Conservation (phyloP, 2,888 invertebrate species). For the Aquatica leii region DNA sequence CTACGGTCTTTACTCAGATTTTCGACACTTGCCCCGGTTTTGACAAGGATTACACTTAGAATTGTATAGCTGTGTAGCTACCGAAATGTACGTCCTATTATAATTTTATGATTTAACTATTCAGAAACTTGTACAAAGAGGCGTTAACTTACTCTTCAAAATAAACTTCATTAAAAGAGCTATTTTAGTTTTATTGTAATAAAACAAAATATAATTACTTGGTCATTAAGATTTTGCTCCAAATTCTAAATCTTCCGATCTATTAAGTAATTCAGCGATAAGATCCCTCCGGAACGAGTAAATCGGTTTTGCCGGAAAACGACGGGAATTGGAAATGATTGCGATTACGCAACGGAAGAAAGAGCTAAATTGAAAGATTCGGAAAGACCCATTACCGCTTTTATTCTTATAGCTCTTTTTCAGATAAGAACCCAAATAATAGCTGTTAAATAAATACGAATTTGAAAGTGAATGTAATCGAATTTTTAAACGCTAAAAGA, state of each 20-base stretch:
- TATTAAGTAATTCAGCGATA: slow-evolving; percentile 50
- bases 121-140: slow-evolving; percentile 6
- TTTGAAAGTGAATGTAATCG: slow-evolving; percentile 18
- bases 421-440: slow-evolving; percentile 32
- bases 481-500: not conserved
- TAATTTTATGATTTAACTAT: slow-evolving; percentile 15
- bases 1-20: slow-evolving; percentile 49
- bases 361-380: slow-evolving; percentile 53
- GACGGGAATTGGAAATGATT: slow-evolving; percentile 58
- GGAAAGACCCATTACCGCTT: slow-evolving; percentile 44
- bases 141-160: no score
- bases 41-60: slow-evolving; percentile 24
- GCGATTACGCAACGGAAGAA: slow-evolving; percentile 56
- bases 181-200: not conserved
- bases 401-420: slow-evolving; percentile 28
- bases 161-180: not conserved
- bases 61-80: slow-evolving; percentile 18
- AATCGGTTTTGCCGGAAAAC: slow-evolving; percentile 58
- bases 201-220: no score
- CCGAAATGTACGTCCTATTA: not conserved
- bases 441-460: slow-evolving; percentile 35
- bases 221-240: not conserved
- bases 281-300: slow-evolving; percentile 50
- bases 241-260: slow-evolving; percentile 38
- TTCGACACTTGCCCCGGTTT: slow-evolving; percentile 43